Evolutionary conservation across 1,140 invertebrate genomes (phyloP).

Genomic region (Anastrepha ludens): DNA sequence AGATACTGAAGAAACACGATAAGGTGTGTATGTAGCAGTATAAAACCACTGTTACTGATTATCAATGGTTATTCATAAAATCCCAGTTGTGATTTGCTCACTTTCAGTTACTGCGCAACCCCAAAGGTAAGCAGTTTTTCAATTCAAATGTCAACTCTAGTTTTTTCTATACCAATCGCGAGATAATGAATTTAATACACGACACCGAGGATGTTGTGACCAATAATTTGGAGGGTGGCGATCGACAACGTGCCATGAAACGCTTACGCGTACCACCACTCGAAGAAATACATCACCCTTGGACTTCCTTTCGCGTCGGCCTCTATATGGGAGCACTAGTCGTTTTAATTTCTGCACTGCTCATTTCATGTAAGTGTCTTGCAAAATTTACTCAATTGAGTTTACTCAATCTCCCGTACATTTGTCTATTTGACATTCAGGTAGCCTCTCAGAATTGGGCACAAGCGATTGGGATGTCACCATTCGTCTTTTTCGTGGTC

Average conservation of each 20-base stretch:
- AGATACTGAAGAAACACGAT: constrained; percentile 99
- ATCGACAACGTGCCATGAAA: constrained; percentile 83
- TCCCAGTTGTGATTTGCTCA: too few relatives aligned
- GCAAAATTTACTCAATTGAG: background rate
- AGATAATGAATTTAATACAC: constrained; percentile 75
- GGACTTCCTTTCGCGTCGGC: constrained; percentile 80
- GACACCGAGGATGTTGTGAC: constrained; percentile 83
- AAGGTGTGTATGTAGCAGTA: constrained; percentile 76
- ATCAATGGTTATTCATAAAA: background rate
- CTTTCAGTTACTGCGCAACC: constrained; percentile 46
- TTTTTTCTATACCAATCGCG: constrained; percentile 54
- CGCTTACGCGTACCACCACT: constrained; percentile 83
- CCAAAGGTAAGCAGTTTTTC: constrained; percentile 49
- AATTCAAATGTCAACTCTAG: constrained; percentile 10
- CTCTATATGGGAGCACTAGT: constrained; percentile 80
- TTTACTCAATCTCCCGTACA: background rate
- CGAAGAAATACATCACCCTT: constrained; percentile 79
- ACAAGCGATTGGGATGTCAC: background rate
- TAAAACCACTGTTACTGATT: background rate
- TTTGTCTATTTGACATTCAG: background rate
- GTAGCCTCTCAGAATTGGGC: background rate
- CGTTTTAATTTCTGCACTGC: constrained; percentile 77
- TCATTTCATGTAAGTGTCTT: constrained; percentile 75
- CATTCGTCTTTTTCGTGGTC: constrained; percentile 79
- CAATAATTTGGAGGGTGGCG: constrained; percentile 81